Base-by-base conservation (phyloP, 2,888 invertebrate species). In the Phalangium opilio region DNA sequence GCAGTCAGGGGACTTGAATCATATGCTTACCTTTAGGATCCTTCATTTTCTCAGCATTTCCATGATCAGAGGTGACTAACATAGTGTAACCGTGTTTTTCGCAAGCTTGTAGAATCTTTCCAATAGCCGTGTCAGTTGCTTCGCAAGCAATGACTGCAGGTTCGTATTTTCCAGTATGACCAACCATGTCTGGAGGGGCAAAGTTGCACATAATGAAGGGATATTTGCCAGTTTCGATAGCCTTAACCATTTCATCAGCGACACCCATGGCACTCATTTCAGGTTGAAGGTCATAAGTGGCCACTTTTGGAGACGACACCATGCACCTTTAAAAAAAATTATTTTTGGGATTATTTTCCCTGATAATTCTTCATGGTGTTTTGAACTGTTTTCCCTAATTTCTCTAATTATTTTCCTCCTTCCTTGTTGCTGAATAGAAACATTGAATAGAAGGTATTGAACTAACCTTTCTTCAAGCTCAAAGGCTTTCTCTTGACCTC, bases 121-220 rank as follows among this genome's bases (percentile, higher is more conserved):
- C 68, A 48, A 68, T 70, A 1, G 66, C 66, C 12, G 52, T 48
- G 52, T 62, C 62, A n/a, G 63, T 63, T 8, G 60, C 60, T 44
- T 56, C 56, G 34, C 55, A 55, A 12, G 64, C 66, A 41, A 55
- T 63, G 10, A 67, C 59, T 0, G 66, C 60, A 4, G 64, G 58
- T 39, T 67, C 66, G 52, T 66, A 67, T 49, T 61, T 60, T 17
- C 68, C 68, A 3, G 69, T 69, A 53, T 68, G 68, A 5, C 68
- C 68, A 36, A 68, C 68, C 68, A 68, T 68, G 54, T 68, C 68
- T 10, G 69, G 69, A n/a, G 67, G 67, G 3, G 68, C 69, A 54
- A 68, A 68, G 54, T 68, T 68, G 58, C 67, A 68, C 68, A 68
- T 68, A 3, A 67, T 58, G 56, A 69, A 69, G 8, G 63, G 63